Evolutionary conservation across 2,888 invertebrate genomes (phyloP).

Genomic region (Lochmaea capreae): DNA sequence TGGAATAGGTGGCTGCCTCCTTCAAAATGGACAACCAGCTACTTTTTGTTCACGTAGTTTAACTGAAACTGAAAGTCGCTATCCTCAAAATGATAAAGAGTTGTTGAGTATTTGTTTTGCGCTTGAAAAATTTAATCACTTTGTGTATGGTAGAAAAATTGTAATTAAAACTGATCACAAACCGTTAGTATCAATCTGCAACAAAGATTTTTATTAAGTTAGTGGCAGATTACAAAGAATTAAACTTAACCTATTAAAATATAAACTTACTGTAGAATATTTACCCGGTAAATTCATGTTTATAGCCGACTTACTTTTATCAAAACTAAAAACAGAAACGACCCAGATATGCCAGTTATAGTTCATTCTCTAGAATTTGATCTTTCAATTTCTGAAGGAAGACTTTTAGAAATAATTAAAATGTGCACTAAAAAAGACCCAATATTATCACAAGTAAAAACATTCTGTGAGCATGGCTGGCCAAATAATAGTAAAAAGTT

Average conservation of each 20-base stretch:
- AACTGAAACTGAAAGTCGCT: background rate
- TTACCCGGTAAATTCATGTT: slow-evolving; percentile 11
- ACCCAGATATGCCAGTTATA: background rate
- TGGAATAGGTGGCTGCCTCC: slow-evolving; percentile 4
- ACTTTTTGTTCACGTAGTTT: background rate
- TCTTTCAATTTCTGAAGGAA: slow-evolving; percentile 6
- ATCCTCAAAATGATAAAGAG: background rate
- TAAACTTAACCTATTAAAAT: slow-evolving; percentile 1
- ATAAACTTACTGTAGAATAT: slow-evolving; percentile 2
- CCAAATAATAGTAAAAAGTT: background rate
- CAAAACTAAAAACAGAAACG: slow-evolving; percentile 1
- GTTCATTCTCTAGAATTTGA: slow-evolving; percentile 1
- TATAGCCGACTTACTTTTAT: slow-evolving; percentile 9
- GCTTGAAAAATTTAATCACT: too few species aligned
- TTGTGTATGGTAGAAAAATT: too few species aligned
- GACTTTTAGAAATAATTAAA: slow-evolving; percentile 2
- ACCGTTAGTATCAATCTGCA: background rate
- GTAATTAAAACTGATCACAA: too few species aligned
- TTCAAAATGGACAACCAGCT: slow-evolving; percentile 1
- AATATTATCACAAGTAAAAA: slow-evolving; percentile 1
- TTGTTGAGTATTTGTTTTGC: too few species aligned
- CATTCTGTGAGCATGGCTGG: slow-evolving; percentile 1
- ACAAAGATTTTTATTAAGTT: background rate
- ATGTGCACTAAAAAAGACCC: background rate
- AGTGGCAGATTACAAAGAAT: slow-evolving; percentile 5